These are phyloP conservation scores for Theristicus caerulescens DNA, from an alignment of 2,113 vertebrate species.

Conservation along the genomic window DNA sequence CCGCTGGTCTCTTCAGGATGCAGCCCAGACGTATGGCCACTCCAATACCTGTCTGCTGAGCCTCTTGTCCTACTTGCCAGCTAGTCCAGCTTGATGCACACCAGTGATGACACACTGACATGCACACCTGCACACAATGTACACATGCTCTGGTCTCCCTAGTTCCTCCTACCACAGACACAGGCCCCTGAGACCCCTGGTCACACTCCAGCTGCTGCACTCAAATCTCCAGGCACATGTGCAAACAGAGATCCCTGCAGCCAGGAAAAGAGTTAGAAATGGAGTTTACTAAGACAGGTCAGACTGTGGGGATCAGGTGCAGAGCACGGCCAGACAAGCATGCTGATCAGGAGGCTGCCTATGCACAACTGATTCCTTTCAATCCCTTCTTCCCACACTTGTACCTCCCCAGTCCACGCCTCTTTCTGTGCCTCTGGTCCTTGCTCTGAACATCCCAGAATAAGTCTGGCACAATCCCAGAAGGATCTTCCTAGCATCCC, in stretches of 20 bases:
- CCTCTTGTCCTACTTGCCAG: fast-evolving
- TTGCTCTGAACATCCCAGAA: not conserved
- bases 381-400: not conserved
- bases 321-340: not conserved
- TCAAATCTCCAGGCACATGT: fast-evolving
- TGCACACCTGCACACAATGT: not conserved
- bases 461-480: not conserved
- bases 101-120: not conserved
- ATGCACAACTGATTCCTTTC: not conserved
- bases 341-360: not conserved
- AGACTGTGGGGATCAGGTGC: not conserved
- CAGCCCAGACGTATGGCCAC: not conserved
- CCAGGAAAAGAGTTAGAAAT: not conserved
- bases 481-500: not conserved
- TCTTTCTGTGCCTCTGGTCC: not conserved
- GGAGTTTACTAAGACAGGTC: not conserved
- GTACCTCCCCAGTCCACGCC: not conserved
- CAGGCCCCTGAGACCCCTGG: not conserved
- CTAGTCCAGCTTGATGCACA: not conserved
- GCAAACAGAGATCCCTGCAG: not conserved
- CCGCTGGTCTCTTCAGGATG: not conserved
- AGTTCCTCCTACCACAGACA: not conserved
- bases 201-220: not conserved
- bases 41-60: not conserved
- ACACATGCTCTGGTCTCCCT: not conserved